phyloP scores from a whole-genome alignment of 1,140 invertebrate species.

The Trichonephila clavipes region DNA sequence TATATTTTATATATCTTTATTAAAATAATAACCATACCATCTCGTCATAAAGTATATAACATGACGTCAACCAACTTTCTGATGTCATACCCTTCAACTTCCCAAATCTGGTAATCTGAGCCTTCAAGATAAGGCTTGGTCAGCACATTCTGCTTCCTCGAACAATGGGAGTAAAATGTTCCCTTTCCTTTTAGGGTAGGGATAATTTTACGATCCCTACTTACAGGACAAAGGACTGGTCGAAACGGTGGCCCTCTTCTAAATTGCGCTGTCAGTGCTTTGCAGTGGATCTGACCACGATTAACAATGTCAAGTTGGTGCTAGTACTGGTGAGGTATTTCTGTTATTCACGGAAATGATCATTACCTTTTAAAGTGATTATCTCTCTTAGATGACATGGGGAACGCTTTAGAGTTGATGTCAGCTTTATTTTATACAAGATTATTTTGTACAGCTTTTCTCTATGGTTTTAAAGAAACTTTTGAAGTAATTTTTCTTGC shows the following conservation, averaged over 20 bases:
- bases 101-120: not conserved
- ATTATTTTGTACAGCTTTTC: too few species aligned
- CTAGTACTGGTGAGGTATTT: not conserved
- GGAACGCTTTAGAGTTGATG: not conserved
- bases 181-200: not conserved
- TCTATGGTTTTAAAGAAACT: too few species aligned
- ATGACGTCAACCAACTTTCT: too few species aligned
- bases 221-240: not conserved
- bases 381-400: not conserved
- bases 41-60: too few species aligned
- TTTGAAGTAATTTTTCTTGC: too few species aligned
- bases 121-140: not conserved
- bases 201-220: not conserved
- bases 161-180: not conserved
- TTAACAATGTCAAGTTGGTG: not conserved
- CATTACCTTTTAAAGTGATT: not conserved
- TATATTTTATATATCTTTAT: too few species aligned
- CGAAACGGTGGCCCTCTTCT: not conserved
- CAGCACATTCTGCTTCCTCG: not conserved
- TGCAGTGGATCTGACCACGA: not conserved
- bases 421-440: not conserved
- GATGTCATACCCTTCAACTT: not conserved
- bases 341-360: not conserved
- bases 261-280: constrained; percentile 7
- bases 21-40: too few species aligned